Conservation (phyloP, 2,888 invertebrate species). For the Clitarchus hookeri region DNA sequence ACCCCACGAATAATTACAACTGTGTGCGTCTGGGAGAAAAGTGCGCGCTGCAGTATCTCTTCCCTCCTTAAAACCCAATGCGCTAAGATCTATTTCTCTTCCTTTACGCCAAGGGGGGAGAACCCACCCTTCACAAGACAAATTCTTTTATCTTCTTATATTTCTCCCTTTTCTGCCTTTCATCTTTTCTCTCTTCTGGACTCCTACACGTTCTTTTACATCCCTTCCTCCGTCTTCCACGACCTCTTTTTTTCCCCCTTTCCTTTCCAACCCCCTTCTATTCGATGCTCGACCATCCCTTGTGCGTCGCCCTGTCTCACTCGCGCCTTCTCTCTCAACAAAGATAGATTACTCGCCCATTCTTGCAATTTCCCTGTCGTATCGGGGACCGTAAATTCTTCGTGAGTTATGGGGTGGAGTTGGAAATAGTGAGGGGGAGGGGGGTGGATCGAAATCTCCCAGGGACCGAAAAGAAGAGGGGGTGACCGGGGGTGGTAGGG, state of each 20-base stretch:
- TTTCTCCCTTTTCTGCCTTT: constrained; percentile 30
- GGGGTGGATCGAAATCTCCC: constrained; percentile 39
- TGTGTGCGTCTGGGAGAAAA: not conserved
- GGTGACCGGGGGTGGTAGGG: too few relatives aligned
- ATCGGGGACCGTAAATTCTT: constrained; percentile 86
- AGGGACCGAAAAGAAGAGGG: constrained; percentile 35
- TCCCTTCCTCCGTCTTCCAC: not conserved
- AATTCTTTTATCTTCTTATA: constrained; percentile 36
- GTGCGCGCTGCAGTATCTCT: constrained; percentile 5
- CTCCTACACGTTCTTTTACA: not conserved
- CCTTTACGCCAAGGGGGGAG: not conserved
- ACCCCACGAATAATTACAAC: constrained; percentile 20
- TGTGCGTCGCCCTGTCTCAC: constrained; percentile 33
- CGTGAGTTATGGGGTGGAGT: constrained; percentile 75
- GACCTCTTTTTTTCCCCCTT: constrained; percentile 35
- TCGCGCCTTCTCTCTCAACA: constrained; percentile 37
- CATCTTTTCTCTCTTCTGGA: constrained; percentile 4
- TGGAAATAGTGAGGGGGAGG: constrained; percentile 39
- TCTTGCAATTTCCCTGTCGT: constrained; percentile 94
- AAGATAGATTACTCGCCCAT: constrained; percentile 89
- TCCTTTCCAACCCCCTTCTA: constrained; percentile 32
- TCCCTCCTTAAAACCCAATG: not conserved
- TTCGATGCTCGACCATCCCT: constrained; percentile 31
- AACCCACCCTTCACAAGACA: constrained; percentile 26
- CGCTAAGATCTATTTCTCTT: constrained; percentile 20